A percentile compares a stretch with the other conserved stretches of the same genome.
Conservation (phyloP, 2,797 vertebrate genomes). For the Pelochelys cantorii region DNA sequence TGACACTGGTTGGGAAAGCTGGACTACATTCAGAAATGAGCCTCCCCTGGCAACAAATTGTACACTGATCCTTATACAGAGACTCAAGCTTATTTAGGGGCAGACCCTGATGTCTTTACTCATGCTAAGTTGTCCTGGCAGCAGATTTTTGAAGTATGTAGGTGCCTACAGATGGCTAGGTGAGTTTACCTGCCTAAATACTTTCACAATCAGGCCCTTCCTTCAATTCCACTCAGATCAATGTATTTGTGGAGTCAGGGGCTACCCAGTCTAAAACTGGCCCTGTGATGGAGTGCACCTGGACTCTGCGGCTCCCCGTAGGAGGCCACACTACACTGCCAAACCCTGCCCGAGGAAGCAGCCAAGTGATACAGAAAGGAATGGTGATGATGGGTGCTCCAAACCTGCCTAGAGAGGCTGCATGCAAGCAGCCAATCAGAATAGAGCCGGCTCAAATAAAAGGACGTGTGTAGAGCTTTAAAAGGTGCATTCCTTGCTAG, state of each 20-base stretch:
- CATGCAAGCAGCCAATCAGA: background rate
- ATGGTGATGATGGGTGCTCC: background rate
- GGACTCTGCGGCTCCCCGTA: background rate
- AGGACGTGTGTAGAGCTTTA: background rate
- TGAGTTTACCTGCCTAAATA: background rate
- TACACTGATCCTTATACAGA: background rate
- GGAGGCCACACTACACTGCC: background rate
- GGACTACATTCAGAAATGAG: background rate
- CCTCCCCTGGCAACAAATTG: background rate
- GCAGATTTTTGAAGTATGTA: background rate
- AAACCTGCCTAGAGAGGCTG: background rate
- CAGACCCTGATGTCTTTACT: background rate
- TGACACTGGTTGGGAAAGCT: background rate
- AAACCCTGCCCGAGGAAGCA: background rate
- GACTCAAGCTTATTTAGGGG: background rate
- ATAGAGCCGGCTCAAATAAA: background rate
- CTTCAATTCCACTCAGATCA: background rate
- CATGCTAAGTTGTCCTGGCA: background rate
- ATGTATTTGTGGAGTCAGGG: background rate
- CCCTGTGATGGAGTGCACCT: background rate
- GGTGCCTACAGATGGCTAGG: background rate
- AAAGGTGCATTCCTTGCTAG: background rate
- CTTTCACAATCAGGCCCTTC: background rate
- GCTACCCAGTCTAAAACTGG: background rate
- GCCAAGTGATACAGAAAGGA: background rate